phyloP scores from a whole-genome alignment of 2,888 invertebrate species.

The Drosophila paramelanica region DNA sequence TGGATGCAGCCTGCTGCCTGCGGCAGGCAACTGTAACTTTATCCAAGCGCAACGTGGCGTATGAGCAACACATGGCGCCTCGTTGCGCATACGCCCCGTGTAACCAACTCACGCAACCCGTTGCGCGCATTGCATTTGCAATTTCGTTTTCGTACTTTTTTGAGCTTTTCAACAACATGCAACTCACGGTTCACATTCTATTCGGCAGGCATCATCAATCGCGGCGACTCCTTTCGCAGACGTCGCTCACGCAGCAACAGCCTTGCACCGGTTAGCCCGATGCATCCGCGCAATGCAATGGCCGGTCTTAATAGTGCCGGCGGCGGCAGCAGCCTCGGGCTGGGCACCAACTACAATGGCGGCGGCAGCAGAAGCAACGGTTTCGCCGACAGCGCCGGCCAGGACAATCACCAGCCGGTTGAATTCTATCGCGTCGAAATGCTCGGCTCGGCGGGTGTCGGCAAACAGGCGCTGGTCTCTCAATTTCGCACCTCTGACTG shows the following conservation, averaged over 20 bases:
- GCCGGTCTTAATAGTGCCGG: constrained; percentile 52
- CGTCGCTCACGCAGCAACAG: constrained; percentile 93
- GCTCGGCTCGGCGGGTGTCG: constrained; percentile 92
- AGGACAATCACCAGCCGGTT: constrained; percentile 85
- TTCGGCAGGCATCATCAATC: constrained; percentile 92
- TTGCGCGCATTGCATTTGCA: constrained; percentile 33
- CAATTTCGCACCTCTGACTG: constrained; percentile 97
- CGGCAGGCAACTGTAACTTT: constrained; percentile 52
- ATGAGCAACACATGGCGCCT: constrained; percentile 53
- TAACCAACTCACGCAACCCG: constrained; percentile 8
- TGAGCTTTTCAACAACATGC: background rate
- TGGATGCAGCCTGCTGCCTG: constrained; percentile 23
- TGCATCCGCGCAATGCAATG: constrained; percentile 84
- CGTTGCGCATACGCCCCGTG: constrained; percentile 50
- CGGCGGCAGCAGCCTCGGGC: constrained; percentile 62
- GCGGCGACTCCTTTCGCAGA: constrained; percentile 96
- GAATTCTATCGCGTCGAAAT: constrained; percentile 90
- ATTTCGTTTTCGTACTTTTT: constrained; percentile 1
- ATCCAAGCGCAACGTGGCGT: constrained; percentile 51
- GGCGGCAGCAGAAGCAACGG: constrained; percentile 65
- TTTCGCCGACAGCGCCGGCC: constrained; percentile 52
- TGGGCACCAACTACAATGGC: constrained; percentile 62
- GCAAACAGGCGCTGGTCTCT: constrained; percentile 93
- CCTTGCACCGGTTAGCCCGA: constrained; percentile 88
- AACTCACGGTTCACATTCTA: constrained; percentile 7